Base-by-base conservation (phyloP, 1,140 invertebrate genomes). In the Helicorthomorpha holstii region DNA sequence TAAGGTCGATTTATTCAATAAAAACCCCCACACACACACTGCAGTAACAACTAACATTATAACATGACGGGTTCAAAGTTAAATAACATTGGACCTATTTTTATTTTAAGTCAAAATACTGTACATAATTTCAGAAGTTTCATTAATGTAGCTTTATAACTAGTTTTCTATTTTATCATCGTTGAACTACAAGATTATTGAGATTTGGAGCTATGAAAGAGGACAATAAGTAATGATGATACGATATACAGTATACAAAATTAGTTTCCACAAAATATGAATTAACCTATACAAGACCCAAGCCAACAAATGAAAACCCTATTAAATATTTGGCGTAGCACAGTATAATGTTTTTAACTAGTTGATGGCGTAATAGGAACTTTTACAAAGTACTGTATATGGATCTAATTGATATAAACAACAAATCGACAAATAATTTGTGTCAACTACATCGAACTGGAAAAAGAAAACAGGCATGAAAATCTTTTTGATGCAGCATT, bases 151-250 rank as follows among this genome's bases (percentile, higher is more conserved):
- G 7, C 19, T 10, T 46, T 25, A 19, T 10, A 46, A 46, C 19
- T 7, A 22, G 7, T 46, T 46, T 22, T 46, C 4, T 7, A 12
- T 22, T 22, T 12, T 12, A 21, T 25, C 19, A 25, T 52, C 72
- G 52, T 62, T 91, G 88, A 66, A 67, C 82, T 2, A 75, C 75
- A 57, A 83, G 85, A 44, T 68, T 95, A 24, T 58, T 93, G 1
- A 73, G 75, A 55, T 74, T 79, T 22, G 81, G 80, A 44, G 85
- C 79, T 3, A 69, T 92, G 61, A 79, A 76, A 62, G 66, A 76
- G 24, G 75, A 82, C 59, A 85, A 92, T 57, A 72, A 78, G 55
- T 89, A 89, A 2, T 44, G 93, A n/a, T 94, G 90, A 88, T 89
- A 82, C 64, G 82, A 88, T 66, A 65, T 94, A 19, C 91, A 91